These are phyloP conservation scores for Sylvia borin DNA, from an alignment of 2,797 vertebrate species.

Conservation along the genomic window DNA sequence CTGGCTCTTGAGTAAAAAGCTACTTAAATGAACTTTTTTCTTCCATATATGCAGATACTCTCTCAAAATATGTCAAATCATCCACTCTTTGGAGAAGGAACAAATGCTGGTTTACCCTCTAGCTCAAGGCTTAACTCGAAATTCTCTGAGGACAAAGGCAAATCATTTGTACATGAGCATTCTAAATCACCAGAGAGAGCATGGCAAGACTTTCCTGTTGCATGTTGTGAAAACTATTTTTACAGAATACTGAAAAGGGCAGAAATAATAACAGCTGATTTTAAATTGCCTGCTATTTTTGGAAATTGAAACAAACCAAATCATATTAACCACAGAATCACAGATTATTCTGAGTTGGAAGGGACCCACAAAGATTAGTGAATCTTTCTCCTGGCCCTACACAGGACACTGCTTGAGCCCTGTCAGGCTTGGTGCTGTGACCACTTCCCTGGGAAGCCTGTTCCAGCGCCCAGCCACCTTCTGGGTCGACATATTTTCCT, in stretches of 20 bases:
- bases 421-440: background rate
- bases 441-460: background rate
- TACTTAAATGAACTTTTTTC: background rate
- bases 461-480: background rate
- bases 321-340: background rate
- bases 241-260: slow-evolving; percentile 27
- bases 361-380: no score
- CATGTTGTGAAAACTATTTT: slow-evolving; percentile 23
- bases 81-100: background rate
- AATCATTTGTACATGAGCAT: background rate
- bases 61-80: background rate
- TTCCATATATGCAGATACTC: background rate
- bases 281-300: slow-evolving; percentile 14
- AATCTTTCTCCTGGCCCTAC: background rate
- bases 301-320: slow-evolving; percentile 10
- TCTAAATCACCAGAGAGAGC: background rate
- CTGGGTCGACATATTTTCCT: background rate
- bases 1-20: background rate
- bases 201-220: background rate
- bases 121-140: background rate
- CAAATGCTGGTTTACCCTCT: background rate
- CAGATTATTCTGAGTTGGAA: background rate
- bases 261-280: slow-evolving; percentile 37
- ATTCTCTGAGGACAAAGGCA: background rate
- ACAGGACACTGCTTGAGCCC: background rate